Evolutionary conservation across 2,113 vertebrate species (phyloP), one percentile per base, ranked within the genome.

Genomic region (Lynx canadensis): DNA sequence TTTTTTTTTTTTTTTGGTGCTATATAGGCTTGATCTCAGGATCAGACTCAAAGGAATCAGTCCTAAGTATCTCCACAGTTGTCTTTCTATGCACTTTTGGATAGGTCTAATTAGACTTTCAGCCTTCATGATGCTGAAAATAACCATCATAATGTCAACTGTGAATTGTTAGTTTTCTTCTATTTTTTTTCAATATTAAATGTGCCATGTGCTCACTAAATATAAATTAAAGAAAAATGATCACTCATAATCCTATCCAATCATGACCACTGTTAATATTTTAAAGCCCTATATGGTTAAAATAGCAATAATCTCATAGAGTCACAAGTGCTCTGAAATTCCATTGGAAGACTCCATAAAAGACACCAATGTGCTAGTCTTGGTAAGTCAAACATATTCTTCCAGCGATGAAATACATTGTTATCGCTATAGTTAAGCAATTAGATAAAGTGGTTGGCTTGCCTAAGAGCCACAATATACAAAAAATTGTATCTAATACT

Each of bases 271-370:
- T 76, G 14, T 78, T 33, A 65, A 80, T 60, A 88, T 92, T 91
- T 82, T 80, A 41, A 95, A 80, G 15, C 9, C 25, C 31, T 89
- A 4, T 52, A 36, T 81, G 80, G 33, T 94, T 83, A 89, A 92
- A 86, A 81, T 93, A 73, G 6, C 11, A 74, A 76, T 68, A 85
- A 36, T 74, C 38, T 73, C 66, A 16, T 21, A 7, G 2, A 27
- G 82, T 84, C 63, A 84, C 19, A 84, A 95, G 82, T 84, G 14
- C 55, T 95, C 63, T 84, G 69, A 93, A 82, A 66, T 79, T 36
- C 55, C 69, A 50, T 38, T 68, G 31, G 33, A 80, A 89, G 55
- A 25, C 60, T 73, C 33, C 38, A 23, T 66, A n/a, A 60, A 68
- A 91, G 25, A 73, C 16, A 76, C 16, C 79, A 38, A 31, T 16